These are phyloP conservation scores for Polylopha cassiicola DNA, from an alignment of 2,888 invertebrate species.

Conservation along the genomic window DNA sequence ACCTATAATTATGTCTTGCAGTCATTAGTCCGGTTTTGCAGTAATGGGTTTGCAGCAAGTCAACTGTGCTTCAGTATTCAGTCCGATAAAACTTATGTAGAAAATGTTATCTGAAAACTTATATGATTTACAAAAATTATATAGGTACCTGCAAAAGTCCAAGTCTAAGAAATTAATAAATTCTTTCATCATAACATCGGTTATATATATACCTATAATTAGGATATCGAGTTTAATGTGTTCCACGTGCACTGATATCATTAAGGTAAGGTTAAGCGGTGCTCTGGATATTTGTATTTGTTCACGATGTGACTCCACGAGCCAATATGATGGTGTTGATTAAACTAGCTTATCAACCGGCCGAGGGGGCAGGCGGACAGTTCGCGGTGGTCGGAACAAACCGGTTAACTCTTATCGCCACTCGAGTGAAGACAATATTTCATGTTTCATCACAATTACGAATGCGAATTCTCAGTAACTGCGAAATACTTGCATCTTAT, in stretches of 20 bases:
- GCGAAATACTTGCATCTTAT: slow-evolving; percentile 9
- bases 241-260: slow-evolving; percentile 11
- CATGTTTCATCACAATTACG: slow-evolving; percentile 52
- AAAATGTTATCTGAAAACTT: too few relatives aligned
- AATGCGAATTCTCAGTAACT: slow-evolving; percentile 19
- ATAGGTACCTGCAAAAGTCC: too few relatives aligned
- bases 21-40: too few relatives aligned
- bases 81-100: too few relatives aligned
- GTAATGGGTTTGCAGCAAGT: too few relatives aligned
- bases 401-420: slow-evolving; percentile 43
- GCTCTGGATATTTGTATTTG: slow-evolving; percentile 1
- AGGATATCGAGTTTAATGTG: background rate
- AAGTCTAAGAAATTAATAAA: too few relatives aligned
- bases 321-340: slow-evolving; percentile 8
- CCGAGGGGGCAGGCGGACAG: slow-evolving; percentile 45
- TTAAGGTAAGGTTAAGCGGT: slow-evolving; percentile 1
- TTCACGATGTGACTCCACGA: slow-evolving; percentile 11
- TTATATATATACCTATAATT: too few relatives aligned
- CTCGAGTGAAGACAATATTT: slow-evolving; percentile 29
- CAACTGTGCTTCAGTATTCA: too few relatives aligned
- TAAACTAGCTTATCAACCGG: slow-evolving; percentile 15
- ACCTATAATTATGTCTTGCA: too few relatives aligned
- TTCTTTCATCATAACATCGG: too few relatives aligned
- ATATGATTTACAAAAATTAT: too few relatives aligned
- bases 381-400: slow-evolving; percentile 39